phyloP scores from a whole-genome alignment of 1,140 invertebrate genomes.

The Paracyclopina nana region DNA sequence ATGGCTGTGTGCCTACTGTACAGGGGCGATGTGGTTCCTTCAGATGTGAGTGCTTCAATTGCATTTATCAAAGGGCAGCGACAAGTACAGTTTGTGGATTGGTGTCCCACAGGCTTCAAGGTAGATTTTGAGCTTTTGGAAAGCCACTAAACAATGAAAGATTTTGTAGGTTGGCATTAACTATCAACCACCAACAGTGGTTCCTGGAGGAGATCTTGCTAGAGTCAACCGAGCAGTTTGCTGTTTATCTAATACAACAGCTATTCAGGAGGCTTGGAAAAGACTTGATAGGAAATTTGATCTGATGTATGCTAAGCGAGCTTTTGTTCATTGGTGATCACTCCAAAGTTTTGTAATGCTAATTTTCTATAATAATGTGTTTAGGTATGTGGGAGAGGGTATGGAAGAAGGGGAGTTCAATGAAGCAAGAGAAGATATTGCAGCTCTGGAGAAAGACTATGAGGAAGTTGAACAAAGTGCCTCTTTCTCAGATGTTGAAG shows the following conservation, averaged over 20 bases:
- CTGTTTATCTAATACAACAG: conserved; percentile 58
- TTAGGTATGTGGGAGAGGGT: no score
- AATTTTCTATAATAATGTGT: no score
- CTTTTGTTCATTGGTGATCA: conserved; percentile 30
- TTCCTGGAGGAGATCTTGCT: conserved; percentile 59
- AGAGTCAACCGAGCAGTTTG: conserved; percentile 64
- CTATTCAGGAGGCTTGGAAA: conserved; percentile 31
- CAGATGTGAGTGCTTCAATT: conserved; percentile 30
- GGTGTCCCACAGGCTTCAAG: conserved; percentile 15
- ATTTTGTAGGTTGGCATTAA: conserved; percentile 46
- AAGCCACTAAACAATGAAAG: no score
- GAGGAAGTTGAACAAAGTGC: no score
- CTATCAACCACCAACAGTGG: conserved; percentile 63
- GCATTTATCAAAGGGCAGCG: conserved; percentile 24
- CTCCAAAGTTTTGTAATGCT: conserved; percentile 28
- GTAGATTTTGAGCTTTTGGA: no score
- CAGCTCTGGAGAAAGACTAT: no score
- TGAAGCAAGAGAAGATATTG: no score
- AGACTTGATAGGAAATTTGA: conserved; percentile 28
- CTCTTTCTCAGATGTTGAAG: no score
- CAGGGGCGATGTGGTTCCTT: conserved; percentile 31
- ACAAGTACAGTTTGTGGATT: conserved; percentile 23
- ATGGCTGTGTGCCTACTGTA: conserved; percentile 28
- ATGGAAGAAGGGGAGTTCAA: no score
- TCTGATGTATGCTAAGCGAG: conserved; percentile 28